Evolutionary conservation across 2,113 vertebrate genomes (phyloP), one percentile per base, ranked within the genome.

Genomic region (Apodemus sylvaticus): DNA sequence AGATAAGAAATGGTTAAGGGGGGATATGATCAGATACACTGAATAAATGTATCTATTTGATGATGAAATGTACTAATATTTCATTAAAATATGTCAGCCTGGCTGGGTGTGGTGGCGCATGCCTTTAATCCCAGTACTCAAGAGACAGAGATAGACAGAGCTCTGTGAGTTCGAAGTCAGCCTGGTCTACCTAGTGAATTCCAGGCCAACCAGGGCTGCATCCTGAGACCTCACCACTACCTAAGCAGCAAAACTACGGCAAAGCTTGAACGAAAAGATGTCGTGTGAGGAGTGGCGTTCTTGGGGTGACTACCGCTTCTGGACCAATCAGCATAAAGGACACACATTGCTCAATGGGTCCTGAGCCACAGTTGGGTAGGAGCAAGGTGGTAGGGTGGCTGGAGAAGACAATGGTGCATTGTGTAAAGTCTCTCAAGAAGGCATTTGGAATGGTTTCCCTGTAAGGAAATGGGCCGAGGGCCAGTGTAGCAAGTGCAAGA

Each of bases 261-360:
- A 42, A 17, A 34, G 9, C 36, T 83, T 62, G 81, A 83, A 16
- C 36, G 48, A 78, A 42, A 7, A 34, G 26, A n/a, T 34, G 19
- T 16, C 36, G 22, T 53, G 3, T 1, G 16, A 39, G 70, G 12
- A 48, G 20, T 6, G n/a, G 0, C n/a, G 9, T 12, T 17, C 42
- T 11, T 5, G 11, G 26, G 60, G 48, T 94, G 48, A 58, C 66
- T 48, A 3, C 36, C 5, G 26, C 42, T 42, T 94, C 20, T 71
- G 73, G 92, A 83, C 83, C 86, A 82, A 64, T 66, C 0, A 2
- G 9, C 70, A 64, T 26, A 36, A 82, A 48, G 55, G 58, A 51
- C 7, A 42, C 66, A 42, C 7, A 19, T n/a, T 39, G 53, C 36
- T 73, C 51, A 11, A 2, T 16, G 31, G 48, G 31, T 34, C 8